These are phyloP conservation scores for Sussaba pulchella DNA, from an alignment of 2,888 invertebrate species.

Conservation along the genomic window DNA sequence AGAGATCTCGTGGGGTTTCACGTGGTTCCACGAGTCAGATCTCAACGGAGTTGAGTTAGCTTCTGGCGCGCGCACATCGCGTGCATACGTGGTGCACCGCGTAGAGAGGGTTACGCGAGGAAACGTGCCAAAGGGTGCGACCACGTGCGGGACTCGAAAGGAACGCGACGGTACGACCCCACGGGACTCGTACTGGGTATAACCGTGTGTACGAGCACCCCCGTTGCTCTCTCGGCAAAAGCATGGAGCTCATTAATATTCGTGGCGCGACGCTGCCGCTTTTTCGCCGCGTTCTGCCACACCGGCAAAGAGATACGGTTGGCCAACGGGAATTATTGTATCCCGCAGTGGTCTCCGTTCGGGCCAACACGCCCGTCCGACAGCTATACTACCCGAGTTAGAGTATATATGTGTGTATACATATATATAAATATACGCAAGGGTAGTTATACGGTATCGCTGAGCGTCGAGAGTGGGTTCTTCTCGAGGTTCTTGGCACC, in stretches of 20 bases:
- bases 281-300: slow-evolving; percentile 80
- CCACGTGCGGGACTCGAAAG: slow-evolving; percentile 73
- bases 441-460: slow-evolving; percentile 37
- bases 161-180: slow-evolving; percentile 57
- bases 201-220: slow-evolving; percentile 21
- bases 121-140: slow-evolving; percentile 73
- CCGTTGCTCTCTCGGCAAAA: slow-evolving; percentile 42
- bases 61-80: slow-evolving; percentile 28
- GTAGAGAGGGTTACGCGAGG: slow-evolving; percentile 53
- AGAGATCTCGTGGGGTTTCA: slow-evolving; percentile 51
- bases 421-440: slow-evolving; percentile 6
- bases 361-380: slow-evolving; percentile 40
- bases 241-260: slow-evolving; percentile 79
- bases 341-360: slow-evolving; percentile 63
- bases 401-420: slow-evolving; percentile 20
- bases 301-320: slow-evolving; percentile 80
- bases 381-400: slow-evolving; percentile 28
- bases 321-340: slow-evolving; percentile 78
- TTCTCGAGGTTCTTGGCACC: slow-evolving; percentile 58
- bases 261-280: slow-evolving; percentile 79
- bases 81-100: slow-evolving; percentile 24
- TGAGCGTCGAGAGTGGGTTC: slow-evolving; percentile 39
- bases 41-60: slow-evolving; percentile 46
- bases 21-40: slow-evolving; percentile 37
- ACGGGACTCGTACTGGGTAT: slow-evolving; percentile 52